Evolutionary conservation across 2,888 invertebrate species (phyloP), one percentile per base, ranked within the genome.

Genomic region (Drosophila koepferae): DNA sequence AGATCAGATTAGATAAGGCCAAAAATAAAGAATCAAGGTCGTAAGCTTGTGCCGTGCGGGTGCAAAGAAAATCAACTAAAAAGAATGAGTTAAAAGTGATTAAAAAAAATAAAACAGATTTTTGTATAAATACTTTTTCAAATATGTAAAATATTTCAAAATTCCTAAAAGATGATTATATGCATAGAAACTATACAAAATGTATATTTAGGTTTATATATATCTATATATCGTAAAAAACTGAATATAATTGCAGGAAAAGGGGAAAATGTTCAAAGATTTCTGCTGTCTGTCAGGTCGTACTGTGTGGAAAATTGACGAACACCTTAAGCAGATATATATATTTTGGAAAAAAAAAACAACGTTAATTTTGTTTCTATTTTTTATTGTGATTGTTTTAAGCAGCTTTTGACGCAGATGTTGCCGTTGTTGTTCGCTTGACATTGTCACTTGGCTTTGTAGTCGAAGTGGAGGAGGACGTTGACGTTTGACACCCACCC

Each of bases 401-500:
- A 70, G 68, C 74, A 63, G 72, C 80, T 74, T 82, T 78, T 84
- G 80, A 87, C 84, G 87, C 69, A 66, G 56, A 74, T 70, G 44
- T 64, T 61, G 43, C 51, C 61, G 54, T 72, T 67, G 16, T 56
- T 61, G 49, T 59, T 38, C 67, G 74, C 60, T 63, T 86, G 81
- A 65, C 81, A 72, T 75, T 84, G 82, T 60, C 81, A 67, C 48
- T 73, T 73, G 82, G 49, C 61, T 61, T 20, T 71, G 74, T 31
- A 41, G 59, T 31, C 64, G 68, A 1, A 58, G 55, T 36, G 64
- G 62, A 43, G 55, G 28, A 71, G 79, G 46, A 54, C 55, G 60
- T 69, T 81, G 79, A 83, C 84, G 81, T 72, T 87, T 87, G 86
- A 82, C 81, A 85, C 64, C 66, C 78, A 62, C 71, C 72, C 70